phyloP scores from a whole-genome alignment of 2,888 invertebrate genomes.

The Drosophila kokeensis region DNA sequence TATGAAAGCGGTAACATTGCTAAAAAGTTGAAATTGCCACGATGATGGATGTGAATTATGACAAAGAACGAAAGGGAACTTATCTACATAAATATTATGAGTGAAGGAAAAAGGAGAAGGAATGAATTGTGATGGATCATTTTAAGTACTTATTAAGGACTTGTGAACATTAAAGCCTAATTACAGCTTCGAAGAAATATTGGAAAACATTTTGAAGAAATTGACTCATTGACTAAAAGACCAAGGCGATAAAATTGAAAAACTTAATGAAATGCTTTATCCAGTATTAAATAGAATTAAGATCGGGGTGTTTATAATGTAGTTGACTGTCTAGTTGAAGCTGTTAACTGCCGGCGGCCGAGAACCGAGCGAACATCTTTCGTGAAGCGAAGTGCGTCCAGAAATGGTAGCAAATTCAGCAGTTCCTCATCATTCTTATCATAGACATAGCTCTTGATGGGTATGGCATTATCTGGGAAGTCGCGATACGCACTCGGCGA shows the following conservation, averaged over 20 bases:
- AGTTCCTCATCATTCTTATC: slow-evolving; percentile 57
- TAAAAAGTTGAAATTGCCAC: slow-evolving; percentile 9
- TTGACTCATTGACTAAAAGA: neutral
- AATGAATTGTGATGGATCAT: neutral
- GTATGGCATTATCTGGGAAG: slow-evolving; percentile 59
- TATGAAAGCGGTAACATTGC: slow-evolving; percentile 4
- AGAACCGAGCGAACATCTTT: slow-evolving; percentile 61
- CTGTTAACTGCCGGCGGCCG: slow-evolving; percentile 24
- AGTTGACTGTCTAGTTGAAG: neutral
- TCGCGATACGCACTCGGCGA: slow-evolving; percentile 60
- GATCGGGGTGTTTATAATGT: neutral
- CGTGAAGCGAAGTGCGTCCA: slow-evolving; percentile 67
- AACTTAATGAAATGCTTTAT: neutral
- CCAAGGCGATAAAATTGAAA: neutral
- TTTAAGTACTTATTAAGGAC: neutral
- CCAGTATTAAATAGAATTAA: neutral
- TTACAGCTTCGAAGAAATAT: neutral
- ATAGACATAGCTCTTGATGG: slow-evolving; percentile 61
- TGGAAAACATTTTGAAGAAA: neutral
- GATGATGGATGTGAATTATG: neutral
- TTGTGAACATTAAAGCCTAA: neutral
- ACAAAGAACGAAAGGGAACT: neutral
- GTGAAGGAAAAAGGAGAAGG: neutral
- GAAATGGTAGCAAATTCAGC: slow-evolving; percentile 62
- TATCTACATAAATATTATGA: neutral